phyloP scores from a whole-genome alignment of 2,113 vertebrate species.

The Carollia perspicillata region DNA sequence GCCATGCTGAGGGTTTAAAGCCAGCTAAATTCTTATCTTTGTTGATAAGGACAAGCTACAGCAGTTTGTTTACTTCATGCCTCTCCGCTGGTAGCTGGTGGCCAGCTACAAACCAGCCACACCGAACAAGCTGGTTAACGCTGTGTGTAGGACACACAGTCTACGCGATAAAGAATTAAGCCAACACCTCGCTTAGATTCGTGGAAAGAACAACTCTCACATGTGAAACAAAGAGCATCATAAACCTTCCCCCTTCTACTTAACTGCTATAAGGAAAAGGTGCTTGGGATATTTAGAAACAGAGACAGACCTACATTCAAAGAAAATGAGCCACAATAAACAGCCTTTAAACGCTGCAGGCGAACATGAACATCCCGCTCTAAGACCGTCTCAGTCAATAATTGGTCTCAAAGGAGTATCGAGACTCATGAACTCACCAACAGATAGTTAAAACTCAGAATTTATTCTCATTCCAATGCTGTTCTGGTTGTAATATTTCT shows the following conservation, averaged over 20 bases:
- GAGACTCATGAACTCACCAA: neutral
- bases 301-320: neutral
- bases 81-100: neutral
- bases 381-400: neutral
- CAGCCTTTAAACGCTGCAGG: neutral
- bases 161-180: neutral
- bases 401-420: neutral
- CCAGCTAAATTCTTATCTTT: neutral
- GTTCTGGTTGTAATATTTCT: neutral
- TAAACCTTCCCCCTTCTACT: neutral
- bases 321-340: neutral
- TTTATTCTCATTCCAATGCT: neutral
- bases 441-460: neutral
- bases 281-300: neutral
- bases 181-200: neutral
- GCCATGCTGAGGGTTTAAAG: neutral
- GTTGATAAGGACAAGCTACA: neutral
- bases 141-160: rapidly evolving
- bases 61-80: neutral
- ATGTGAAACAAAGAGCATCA: neutral
- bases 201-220: neutral
- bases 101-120: neutral
- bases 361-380: neutral
- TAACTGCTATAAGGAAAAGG: constrained; percentile 2
- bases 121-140: neutral